Evolutionary conservation across 2,113 vertebrate genomes (phyloP), one percentile per base, ranked within the genome.

Genomic region (Corydoras maculifer): DNA sequence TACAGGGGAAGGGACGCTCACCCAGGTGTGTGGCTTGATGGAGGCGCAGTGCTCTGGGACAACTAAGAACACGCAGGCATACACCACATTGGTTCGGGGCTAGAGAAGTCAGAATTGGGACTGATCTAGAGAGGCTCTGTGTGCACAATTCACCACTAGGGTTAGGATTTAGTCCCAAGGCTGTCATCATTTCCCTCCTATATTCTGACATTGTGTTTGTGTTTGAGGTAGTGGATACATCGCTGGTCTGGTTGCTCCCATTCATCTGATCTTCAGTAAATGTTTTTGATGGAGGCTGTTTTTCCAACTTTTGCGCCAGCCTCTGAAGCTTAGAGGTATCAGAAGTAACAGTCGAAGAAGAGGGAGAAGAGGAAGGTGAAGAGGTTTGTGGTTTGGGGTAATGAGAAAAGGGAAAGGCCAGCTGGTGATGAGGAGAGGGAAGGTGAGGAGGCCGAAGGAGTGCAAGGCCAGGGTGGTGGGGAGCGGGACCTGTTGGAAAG

Each of bases 321-420:
- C 94, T 87, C 82, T 96, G 94, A 48, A 96, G 81, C 84, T 96
- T 96, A 14, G 93, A 94, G 1, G 94, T 97, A 81, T 97, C 94
- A 0, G 94, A 94, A 8, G 92, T 91, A n/a, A 90, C 84, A 8
- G 84, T 75, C 30, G 86, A 83, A 58, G 85, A 80, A 60, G 83
- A 73, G 14, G 77, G 76, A 60, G 87, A 72, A 49, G 93, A 92
- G 3, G 92, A 83, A 3, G 90, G 72, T 9, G 88, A 86, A 25
- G 87, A 84, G 9, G 82, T 85, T 61, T 90, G 82, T 5, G 91
- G 86, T 78, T 94, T 93, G 0, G 91, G 85, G 75, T 93, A 91
- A 8, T 91, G 89, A 3, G 92, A 91, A 62, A 94, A 93, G 13
- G 92, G 91, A 71, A 94, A 94, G 43, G 89, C 84, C 0, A 90